phyloP scores from a whole-genome alignment of 2,797 vertebrate species.

The Argentina silus region DNA sequence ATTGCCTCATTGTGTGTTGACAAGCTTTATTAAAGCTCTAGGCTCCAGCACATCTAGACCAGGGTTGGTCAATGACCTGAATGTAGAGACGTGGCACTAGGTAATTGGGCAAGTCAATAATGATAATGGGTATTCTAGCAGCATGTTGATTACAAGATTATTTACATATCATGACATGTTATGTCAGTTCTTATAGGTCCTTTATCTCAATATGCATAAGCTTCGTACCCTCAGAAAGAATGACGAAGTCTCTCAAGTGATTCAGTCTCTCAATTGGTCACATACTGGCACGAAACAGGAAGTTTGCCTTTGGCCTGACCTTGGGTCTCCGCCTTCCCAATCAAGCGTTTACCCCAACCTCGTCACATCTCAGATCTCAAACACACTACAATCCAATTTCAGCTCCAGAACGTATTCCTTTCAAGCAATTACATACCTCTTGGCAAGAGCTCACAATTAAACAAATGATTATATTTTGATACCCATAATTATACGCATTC shows the following conservation, averaged over 20 bases:
- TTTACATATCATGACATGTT: background rate
- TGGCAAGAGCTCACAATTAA: constrained; percentile 77
- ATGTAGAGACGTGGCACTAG: background rate
- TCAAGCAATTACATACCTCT: constrained; percentile 75
- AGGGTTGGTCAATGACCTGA: background rate
- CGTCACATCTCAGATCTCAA: constrained; percentile 50
- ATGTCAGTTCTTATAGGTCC: background rate
- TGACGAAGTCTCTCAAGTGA: constrained; percentile 22
- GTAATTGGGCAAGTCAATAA: background rate
- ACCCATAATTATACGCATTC: constrained; percentile 75
- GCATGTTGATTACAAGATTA: background rate
- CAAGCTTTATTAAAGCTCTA: background rate
- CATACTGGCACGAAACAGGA: constrained; percentile 47
- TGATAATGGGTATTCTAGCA: background rate
- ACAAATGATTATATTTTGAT: constrained; percentile 79
- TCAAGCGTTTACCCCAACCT: constrained; percentile 38
- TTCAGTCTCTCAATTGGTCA: constrained; percentile 26
- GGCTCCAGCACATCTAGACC: background rate
- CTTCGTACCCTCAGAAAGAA: constrained; percentile 12
- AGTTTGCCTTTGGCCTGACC: constrained; percentile 55
- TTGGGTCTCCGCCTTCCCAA: constrained; percentile 39
- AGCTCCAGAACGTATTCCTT: constrained; percentile 55
- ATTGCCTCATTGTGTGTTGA: background rate
- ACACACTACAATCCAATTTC: constrained; percentile 50
- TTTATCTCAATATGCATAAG: background rate